Base-by-base conservation (phyloP, 2,888 invertebrate genomes). In the Conops quadrifasciatus region DNA sequence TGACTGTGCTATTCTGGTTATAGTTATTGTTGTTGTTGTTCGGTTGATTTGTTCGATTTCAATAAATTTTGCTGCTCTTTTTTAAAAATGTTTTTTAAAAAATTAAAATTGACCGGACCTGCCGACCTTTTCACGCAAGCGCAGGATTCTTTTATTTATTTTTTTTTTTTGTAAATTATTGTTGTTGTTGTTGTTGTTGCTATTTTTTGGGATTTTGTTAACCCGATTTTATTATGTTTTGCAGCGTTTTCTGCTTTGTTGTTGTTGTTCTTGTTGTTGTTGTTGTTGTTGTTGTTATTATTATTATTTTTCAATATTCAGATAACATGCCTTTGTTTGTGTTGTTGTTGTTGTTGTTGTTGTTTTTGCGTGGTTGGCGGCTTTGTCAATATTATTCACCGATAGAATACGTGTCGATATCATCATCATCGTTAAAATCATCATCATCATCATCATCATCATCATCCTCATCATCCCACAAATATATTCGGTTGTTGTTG, bases 181-280 rank as follows among this genome's bases (percentile, higher is more conserved):
- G 19, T 43, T 13, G 43, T 63, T 43, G 19, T 63, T 43, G 19
- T 63, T 63, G 1, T 43, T 63, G 1, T 45, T 63, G 9, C 16
- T 63, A 24, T 63, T 63, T 21, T 63, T 63, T 7, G 5, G n/a
- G 21, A n/a, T 65, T 2, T 62, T 62, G 30, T 43, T 30, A 16
- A 28, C 36, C 36, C 15, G 4, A 30, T 65, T 49, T 65, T 59
- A 45, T 49, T 59, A 47, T 30, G 59, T n/a, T 67, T n/a, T 56
- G 9, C 36, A 53, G 21, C 2, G n/a, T n/a, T 49, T 26, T 67
- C 26, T 11, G 28, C 30, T 47, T 30, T 49, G 51, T 49, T 47
- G 59, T 30, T 49, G 49, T 36, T 53, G 60, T 45, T 62, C 30
- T 43, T 63, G 69, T 70, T 63, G 53, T 63, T 70, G 53, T 69